A percentile compares a stretch with the other conserved stretches of the same genome.
Conservation (phyloP, 2,888 invertebrate species). For the Holacanthella duospinosa region DNA sequence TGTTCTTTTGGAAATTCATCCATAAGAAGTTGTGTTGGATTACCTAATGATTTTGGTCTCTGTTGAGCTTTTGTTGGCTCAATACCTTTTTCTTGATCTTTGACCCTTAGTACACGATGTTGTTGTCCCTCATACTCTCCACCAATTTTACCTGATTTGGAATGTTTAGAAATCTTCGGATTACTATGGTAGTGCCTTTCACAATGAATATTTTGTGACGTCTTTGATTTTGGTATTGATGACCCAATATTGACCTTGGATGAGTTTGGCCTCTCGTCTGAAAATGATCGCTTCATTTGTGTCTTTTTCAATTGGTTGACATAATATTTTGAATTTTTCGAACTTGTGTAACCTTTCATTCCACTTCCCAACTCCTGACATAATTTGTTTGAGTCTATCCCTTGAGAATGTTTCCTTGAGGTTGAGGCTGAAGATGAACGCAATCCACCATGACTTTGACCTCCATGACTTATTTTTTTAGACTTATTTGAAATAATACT, state of each 20-base stretch:
- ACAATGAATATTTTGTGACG: constrained; percentile 31
- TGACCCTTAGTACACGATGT: background rate
- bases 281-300: constrained; percentile 35
- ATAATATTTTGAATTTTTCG: constrained; percentile 31
- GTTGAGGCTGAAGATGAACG: background rate
- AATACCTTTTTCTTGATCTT: constrained; percentile 26
- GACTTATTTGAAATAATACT: constrained; percentile 50
- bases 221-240: constrained; percentile 34
- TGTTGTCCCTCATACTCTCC: background rate
- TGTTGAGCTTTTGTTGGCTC: constrained; percentile 27
- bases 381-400: constrained; percentile 7
- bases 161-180: background rate
- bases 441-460: background rate
- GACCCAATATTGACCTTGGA: background rate
- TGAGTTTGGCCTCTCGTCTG: constrained; percentile 32
- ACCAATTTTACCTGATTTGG: too few relatives aligned
- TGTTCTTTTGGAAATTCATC: background rate
- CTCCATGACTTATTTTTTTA: background rate
- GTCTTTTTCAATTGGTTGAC: constrained; percentile 32
- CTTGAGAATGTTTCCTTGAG: constrained; percentile 28
- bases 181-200: constrained; percentile 1
- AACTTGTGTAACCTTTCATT: constrained; percentile 6
- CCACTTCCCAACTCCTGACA: background rate
- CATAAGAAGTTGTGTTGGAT: background rate
- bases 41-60: constrained; percentile 21